Conservation (phyloP, 2,888 invertebrate genomes). For the Rhamnusium bicolor region DNA sequence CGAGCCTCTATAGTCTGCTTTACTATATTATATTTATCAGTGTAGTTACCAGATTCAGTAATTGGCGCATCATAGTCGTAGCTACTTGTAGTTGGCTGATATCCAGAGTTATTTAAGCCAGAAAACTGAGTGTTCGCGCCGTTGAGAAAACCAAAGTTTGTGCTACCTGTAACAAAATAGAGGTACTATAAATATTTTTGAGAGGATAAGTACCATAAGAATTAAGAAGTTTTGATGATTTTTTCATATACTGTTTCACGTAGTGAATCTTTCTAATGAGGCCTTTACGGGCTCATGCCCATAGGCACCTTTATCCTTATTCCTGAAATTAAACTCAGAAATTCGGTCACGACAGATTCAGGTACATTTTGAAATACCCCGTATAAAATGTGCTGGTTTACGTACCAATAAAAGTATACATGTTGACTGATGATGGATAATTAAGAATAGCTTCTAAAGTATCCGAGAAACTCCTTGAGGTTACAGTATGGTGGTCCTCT, state of each 20-base stretch:
- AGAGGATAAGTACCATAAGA: no score
- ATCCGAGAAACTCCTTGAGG: conserved; percentile 50
- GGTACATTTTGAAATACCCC: no score
- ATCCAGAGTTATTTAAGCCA: conserved; percentile 47
- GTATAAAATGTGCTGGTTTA: no score
- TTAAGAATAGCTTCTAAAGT: conserved; percentile 55
- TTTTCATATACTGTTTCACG: no score
- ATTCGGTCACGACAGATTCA: no score
- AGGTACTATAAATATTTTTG: no score
- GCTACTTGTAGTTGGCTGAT: conserved; percentile 66
- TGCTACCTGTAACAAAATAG: conserved; percentile 76
- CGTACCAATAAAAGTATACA: conserved; percentile 12
- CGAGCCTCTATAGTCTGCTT: conserved; percentile 71
- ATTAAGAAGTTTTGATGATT: no score
- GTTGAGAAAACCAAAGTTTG: conserved; percentile 81
- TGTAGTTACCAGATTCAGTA: conserved; percentile 90
- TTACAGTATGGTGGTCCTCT: conserved; percentile 61
- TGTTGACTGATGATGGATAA: conserved; percentile 61
- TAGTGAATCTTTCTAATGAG: no score
- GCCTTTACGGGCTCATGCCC: no score
- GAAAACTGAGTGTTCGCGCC: conserved; percentile 52
- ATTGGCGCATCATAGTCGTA: conserved; percentile 86
- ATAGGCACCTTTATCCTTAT: no score
- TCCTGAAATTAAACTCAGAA: no score
- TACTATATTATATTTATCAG: conserved; percentile 83